Evolutionary conservation across 2,113 vertebrate species (phyloP), one percentile per base, ranked within the genome.

Genomic region (Cryptoleucopteryx plumbea): DNA sequence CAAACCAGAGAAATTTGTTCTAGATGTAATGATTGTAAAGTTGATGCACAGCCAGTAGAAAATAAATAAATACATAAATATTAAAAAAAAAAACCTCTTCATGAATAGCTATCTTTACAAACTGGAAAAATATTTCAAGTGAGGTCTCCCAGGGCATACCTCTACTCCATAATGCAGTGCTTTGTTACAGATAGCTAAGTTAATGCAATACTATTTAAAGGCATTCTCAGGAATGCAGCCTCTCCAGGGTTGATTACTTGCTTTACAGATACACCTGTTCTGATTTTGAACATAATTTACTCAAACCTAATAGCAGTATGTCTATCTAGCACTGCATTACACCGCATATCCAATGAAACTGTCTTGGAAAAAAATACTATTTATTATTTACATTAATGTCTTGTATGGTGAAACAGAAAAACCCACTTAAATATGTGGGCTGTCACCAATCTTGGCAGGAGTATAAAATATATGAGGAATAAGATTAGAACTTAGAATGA

Each of bases 81-180:
- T 8, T 43, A 3, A 7, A 52, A 9, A 52, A 59, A 52, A 50
- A n/a, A 52, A 0, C 2, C 8, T 2, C 8, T 83, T 77, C 21
- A 32, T 66, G 20, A 71, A n/a, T 10, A 75, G 2, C 5, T 71
- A 1, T n/a, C 11, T 48, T 81, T 87, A 71, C 16, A 87, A 86
- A 86, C 10, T 23, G 10, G 15, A 82, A 73, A 72, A 31, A 6
- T 4, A 14, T 45, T 90, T 91, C 21, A n/a, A 2, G 7, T 47
- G 3, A 81, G 9, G 11, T 77, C 10, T 91, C 9, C 18, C 11
- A 83, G 53, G 36, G 18, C 17, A 47, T 27, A 56, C 5, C 2
- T 70, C 14, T 12, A 59, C 10, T 47, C 29, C 36, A 48, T 4
- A 58, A 25, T 22, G 21, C 8, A 58, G 13, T n/a, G 10, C 10